Conservation (phyloP, 2,888 invertebrate genomes). For the Eustalomyia histrio region DNA sequence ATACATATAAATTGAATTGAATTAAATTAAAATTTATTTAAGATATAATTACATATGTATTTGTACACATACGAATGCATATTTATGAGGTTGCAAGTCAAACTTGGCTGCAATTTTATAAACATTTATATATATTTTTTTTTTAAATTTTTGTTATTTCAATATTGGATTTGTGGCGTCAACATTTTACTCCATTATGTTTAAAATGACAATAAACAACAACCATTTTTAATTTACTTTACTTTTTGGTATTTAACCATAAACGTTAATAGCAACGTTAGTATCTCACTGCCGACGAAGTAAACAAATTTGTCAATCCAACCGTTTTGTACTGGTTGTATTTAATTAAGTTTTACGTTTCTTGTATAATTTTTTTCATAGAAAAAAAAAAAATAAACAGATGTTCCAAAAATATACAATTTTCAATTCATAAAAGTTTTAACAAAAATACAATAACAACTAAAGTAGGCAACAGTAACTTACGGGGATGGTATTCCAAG, state of each 20-base stretch:
- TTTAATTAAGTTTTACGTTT: neutral
- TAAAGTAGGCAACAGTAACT: neutral
- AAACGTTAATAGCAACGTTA: neutral
- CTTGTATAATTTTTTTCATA: conserved; percentile 13
- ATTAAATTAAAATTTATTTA: no score
- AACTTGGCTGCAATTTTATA: conserved; percentile 7
- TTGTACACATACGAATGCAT: no score
- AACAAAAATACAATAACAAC: neutral
- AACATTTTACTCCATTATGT: conserved; percentile 8
- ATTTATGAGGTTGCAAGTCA: neutral
- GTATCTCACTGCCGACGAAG: neutral
- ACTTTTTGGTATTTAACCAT: conserved; percentile 9
- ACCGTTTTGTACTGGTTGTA: neutral
- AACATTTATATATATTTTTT: neutral
- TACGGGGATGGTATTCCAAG: neutral
- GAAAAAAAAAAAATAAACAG: conserved; percentile 14
- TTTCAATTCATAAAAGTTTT: neutral
- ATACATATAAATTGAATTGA: no score
- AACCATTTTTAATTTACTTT: neutral
- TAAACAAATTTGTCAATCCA: conserved; percentile 15
- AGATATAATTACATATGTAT: no score
- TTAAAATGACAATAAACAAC: neutral
- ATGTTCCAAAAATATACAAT: conserved; percentile 19
- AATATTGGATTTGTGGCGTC: conserved; percentile 19
- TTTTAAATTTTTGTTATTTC: neutral